These are phyloP conservation scores for Mustela nigripes DNA, from an alignment of 2,113 vertebrate genomes.

Conservation along the genomic window DNA sequence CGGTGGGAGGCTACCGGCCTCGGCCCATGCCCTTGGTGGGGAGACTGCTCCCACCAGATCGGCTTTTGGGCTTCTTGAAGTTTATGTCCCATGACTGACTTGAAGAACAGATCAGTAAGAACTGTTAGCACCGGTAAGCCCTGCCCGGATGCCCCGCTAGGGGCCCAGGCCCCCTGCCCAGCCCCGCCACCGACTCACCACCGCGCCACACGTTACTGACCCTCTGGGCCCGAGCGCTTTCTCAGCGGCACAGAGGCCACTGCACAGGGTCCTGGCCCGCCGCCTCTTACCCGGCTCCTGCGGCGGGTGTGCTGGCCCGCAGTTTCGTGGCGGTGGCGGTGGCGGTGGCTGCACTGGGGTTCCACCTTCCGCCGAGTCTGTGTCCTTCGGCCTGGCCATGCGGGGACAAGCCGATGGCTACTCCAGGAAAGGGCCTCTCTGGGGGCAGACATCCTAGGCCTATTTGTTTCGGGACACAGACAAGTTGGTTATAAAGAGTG, in stretches of 20 bases:
- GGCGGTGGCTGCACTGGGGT: neutral
- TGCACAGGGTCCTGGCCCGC: too few relatives aligned
- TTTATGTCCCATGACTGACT: neutral
- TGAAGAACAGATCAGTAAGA: neutral
- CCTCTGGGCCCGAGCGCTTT: accelerated
- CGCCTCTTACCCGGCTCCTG: too few relatives aligned
- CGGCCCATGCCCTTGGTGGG: neutral
- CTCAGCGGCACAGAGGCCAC: neutral
- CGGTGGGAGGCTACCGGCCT: neutral
- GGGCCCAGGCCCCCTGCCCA: neutral
- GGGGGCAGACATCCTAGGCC: neutral
- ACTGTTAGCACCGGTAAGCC: neutral
- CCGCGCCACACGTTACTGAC: too few relatives aligned
- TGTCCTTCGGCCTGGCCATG: neutral
- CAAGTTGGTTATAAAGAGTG: neutral
- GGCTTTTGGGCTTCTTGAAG: neutral
- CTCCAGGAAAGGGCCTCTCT: neutral
- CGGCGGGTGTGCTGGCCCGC: neutral
- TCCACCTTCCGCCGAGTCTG: neutral
- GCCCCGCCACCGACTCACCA: neutral
- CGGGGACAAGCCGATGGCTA: neutral
- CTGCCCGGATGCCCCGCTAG: neutral
- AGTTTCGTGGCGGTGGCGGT: neutral
- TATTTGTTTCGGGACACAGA: neutral
- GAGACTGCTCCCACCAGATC: neutral